phyloP scores from a whole-genome alignment of 1,140 invertebrate species.

The Macrosteles quadrilineatus region DNA sequence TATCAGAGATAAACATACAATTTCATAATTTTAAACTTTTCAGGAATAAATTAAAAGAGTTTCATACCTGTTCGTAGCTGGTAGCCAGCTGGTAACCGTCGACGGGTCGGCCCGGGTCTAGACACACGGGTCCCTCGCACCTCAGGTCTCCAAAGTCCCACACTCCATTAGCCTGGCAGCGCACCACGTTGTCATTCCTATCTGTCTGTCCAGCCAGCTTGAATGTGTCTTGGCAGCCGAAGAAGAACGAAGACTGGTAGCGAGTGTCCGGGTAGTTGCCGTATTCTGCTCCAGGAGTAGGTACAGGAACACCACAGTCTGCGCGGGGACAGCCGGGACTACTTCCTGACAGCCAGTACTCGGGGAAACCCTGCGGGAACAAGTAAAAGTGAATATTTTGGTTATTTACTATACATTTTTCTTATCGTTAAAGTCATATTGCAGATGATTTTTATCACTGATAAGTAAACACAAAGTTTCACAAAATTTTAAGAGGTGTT shows the following conservation, averaged over 20 bases:
- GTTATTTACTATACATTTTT: no score
- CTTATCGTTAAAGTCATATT: no score
- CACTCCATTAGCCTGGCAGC: slow-evolving; percentile 87
- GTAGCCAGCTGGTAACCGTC: slow-evolving; percentile 86
- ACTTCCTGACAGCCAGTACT: slow-evolving; percentile 90
- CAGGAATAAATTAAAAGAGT: no score
- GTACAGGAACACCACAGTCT: slow-evolving; percentile 83
- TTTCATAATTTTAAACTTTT: no score
- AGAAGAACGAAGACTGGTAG: slow-evolving; percentile 92
- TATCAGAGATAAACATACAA: no score
- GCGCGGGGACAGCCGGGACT: slow-evolving; percentile 82
- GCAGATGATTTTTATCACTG: no score
- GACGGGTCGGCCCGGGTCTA: slow-evolving; percentile 90
- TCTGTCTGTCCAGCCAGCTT: slow-evolving; percentile 90
- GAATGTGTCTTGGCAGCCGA: slow-evolving; percentile 95
- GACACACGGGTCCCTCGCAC: slow-evolving; percentile 94
- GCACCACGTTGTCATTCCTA: slow-evolving; percentile 88
- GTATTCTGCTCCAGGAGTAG: slow-evolving; percentile 90
- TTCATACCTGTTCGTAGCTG: slow-evolving; percentile 88
- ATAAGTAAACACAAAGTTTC: no score
- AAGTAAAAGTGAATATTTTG: no score
- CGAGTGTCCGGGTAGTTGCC: slow-evolving; percentile 84
- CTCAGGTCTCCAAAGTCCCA: slow-evolving; percentile 97
- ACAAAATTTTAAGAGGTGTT: no score
- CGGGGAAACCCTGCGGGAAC: slow-evolving; percentile 75